phyloP scores from a whole-genome alignment of 2,113 vertebrate species.

The Hydrochoerus hydrochaeris region DNA sequence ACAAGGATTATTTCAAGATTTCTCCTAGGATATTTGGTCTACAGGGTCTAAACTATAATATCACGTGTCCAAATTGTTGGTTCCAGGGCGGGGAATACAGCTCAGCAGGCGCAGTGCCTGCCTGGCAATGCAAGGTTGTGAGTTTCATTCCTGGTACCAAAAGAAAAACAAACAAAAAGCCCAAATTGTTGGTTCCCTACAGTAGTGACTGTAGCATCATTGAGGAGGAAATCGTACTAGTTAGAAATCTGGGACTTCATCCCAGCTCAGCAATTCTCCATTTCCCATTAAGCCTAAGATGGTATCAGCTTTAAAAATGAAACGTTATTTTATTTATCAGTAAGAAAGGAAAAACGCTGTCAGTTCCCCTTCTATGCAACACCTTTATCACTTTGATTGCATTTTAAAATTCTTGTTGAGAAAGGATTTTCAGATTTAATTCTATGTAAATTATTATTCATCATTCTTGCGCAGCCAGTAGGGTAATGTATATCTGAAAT shows the following conservation, averaged over 20 bases:
- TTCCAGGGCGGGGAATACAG: not conserved
- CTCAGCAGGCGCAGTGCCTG: too few relatives aligned
- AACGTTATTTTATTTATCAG: not conserved
- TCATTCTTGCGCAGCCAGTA: not conserved
- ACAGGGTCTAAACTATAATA: constrained; percentile 65
- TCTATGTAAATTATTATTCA: not conserved
- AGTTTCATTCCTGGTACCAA: too few relatives aligned
- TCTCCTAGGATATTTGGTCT: constrained; percentile 76
- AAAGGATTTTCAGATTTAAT: not conserved
- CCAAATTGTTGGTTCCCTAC: not conserved
- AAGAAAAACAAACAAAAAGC: too few relatives aligned
- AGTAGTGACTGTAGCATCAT: not conserved
- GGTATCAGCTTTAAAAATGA: not conserved
- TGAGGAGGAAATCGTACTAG: not conserved
- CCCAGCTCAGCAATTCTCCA: not conserved
- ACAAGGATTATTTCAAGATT: constrained; percentile 64
- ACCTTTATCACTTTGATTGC: not conserved
- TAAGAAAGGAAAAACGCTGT: not conserved
- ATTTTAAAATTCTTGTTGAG: constrained; percentile 36
- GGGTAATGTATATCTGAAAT: not conserved
- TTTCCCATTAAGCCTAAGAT: not conserved
- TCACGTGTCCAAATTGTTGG: constrained; percentile 26
- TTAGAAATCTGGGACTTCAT: not conserved
- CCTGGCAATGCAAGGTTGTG: too few relatives aligned
- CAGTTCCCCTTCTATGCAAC: not conserved